Evolutionary conservation across 2,888 invertebrate species (phyloP).

Genomic region (Odontothrips loti): DNA sequence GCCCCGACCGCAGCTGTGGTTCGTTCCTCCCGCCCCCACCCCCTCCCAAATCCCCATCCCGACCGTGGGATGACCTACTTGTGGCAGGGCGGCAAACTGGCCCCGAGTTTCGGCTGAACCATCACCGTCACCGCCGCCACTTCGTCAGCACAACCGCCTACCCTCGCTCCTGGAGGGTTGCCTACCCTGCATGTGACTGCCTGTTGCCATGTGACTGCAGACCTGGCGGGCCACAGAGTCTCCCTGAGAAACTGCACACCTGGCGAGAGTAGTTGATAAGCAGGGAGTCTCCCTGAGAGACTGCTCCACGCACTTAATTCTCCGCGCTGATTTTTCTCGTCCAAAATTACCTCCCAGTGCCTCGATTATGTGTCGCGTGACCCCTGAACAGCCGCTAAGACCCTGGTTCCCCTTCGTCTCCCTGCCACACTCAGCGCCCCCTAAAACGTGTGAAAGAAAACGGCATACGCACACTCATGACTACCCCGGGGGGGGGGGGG

Average conservation of each 20-base stretch:
- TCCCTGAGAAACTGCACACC: too few relatives aligned
- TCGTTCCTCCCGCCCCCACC: neutral
- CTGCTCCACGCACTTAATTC: too few relatives aligned
- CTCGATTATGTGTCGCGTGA: too few relatives aligned
- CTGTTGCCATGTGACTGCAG: neutral
- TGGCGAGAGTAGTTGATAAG: too few relatives aligned
- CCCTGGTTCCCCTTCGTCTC: too few relatives aligned
- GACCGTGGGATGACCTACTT: neutral
- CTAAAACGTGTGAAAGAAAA: neutral
- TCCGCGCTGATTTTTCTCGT: too few relatives aligned
- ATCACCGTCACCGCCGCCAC: neutral
- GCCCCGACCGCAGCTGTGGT: neutral
- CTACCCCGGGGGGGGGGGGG: neutral
- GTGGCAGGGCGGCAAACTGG: neutral
- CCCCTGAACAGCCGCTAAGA: too few relatives aligned
- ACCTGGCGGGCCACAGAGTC: neutral
- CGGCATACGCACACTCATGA: neutral
- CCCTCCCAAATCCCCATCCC: neutral
- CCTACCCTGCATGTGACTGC: neutral
- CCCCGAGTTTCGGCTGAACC: neutral
- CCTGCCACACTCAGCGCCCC: neutral
- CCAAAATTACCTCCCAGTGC: too few relatives aligned
- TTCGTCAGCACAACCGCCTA: neutral
- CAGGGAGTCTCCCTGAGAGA: too few relatives aligned
- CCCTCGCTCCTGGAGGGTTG: neutral